phyloP scores from a whole-genome alignment of 2,113 vertebrate species.

The Thunnus maccoyii region DNA sequence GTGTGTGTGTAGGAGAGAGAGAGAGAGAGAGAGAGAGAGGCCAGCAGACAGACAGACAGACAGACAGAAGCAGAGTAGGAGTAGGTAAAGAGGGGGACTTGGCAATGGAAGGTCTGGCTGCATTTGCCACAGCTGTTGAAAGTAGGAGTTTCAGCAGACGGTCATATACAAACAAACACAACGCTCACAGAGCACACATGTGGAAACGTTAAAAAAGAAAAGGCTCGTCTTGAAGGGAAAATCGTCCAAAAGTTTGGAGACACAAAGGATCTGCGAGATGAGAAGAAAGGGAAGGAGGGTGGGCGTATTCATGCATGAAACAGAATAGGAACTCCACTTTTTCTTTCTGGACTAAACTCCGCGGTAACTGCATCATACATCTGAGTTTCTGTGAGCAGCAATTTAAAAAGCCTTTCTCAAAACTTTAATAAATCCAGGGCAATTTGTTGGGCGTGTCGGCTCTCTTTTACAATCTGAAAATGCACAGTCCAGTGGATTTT shows the following conservation, averaged over 20 bases:
- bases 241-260: constrained; percentile 46
- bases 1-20: constrained; percentile 37
- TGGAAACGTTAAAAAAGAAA: constrained; percentile 51
- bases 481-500: too few species aligned
- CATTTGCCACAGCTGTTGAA: constrained; percentile 78
- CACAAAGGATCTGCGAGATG: constrained; percentile 35
- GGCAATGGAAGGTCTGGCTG: constrained; percentile 74
- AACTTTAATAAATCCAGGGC: constrained; percentile 15
- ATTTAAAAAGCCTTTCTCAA: neutral
- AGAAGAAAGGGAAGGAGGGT: constrained; percentile 28
- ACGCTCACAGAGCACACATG: constrained; percentile 57
- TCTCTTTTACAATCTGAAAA: neutral
- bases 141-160: constrained; percentile 78
- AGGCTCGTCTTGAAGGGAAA: constrained; percentile 52
- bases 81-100: constrained; percentile 66
- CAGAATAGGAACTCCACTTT: constrained; percentile 9
- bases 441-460: neutral
- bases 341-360: neutral
- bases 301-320: constrained; percentile 27
- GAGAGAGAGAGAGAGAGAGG: constrained; percentile 11
- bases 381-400: neutral
- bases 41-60: constrained; percentile 49
- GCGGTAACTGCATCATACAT: neutral
- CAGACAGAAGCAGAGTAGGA: constrained; percentile 67
- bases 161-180: constrained; percentile 64